These are phyloP conservation scores for Dione vanillae DNA, from an alignment of 2,888 invertebrate genomes.

Conservation along the genomic window DNA sequence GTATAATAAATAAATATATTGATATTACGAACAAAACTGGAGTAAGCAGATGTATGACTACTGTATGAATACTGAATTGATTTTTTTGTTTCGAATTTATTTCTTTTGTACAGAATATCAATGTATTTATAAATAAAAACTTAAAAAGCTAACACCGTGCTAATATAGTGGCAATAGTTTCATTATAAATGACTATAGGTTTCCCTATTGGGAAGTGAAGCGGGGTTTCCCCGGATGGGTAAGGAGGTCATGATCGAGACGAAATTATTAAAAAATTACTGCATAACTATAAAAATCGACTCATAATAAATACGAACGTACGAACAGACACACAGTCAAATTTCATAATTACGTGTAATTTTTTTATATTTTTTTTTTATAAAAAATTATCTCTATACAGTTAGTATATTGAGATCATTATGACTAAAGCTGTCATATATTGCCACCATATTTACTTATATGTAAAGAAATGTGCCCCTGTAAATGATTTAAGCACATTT, in stretches of 20 bases:
- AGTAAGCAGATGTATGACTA: no score
- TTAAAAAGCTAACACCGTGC: slow-evolving; percentile 48
- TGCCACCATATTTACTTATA: slow-evolving; percentile 64
- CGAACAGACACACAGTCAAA: slow-evolving; percentile 27
- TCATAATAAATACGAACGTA: slow-evolving; percentile 30
- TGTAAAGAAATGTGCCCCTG: slow-evolving; percentile 17
- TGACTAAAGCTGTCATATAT: slow-evolving; percentile 56
- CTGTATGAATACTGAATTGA: no score
- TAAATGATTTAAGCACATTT: slow-evolving; percentile 18
- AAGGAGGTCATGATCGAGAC: neutral
- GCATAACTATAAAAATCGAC: slow-evolving; percentile 29
- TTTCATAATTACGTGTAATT: slow-evolving; percentile 26
- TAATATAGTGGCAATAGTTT: slow-evolving; percentile 64
- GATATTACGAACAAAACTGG: no score
- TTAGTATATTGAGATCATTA: slow-evolving; percentile 54
- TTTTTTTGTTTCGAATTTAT: neutral
- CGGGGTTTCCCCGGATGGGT: neutral
- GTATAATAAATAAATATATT: no score
- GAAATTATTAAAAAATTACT: neutral
- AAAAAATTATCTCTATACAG: slow-evolving; percentile 40
- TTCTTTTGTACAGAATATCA: neutral
- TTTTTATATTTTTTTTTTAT: slow-evolving; percentile 14
- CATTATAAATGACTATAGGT: neutral
- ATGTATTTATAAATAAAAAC: slow-evolving; percentile 39
- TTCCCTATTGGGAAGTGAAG: neutral